Conservation (phyloP, 2,888 invertebrate genomes). For the Adelphocoris suturalis region DNA sequence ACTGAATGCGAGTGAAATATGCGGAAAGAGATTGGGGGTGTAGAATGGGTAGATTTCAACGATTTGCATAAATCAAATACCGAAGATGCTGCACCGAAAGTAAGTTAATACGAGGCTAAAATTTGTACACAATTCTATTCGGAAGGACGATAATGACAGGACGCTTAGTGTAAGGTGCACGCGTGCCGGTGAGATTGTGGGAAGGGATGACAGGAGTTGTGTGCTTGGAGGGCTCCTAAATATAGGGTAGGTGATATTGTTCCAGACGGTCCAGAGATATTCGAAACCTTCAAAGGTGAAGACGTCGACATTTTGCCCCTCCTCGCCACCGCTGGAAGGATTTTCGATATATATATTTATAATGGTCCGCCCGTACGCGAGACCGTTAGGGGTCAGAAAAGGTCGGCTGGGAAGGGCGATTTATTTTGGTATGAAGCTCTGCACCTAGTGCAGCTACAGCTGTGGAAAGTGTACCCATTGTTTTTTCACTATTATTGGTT, state of each 20-base stretch:
- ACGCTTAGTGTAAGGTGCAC: constrained; percentile 8
- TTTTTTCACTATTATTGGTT: too few species aligned
- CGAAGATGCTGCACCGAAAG: too few species aligned
- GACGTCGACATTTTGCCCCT: not conserved
- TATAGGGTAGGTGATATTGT: constrained; percentile 36
- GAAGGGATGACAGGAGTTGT: not conserved
- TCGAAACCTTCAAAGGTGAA: constrained; percentile 35
- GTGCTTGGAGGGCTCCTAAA: constrained; percentile 38
- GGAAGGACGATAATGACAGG: not conserved
- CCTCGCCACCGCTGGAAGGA: not conserved
- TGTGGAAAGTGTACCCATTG: too few species aligned
- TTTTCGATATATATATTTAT: not conserved
- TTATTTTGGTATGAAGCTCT: not conserved
- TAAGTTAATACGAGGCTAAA: too few species aligned
- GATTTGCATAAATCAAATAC: too few species aligned
- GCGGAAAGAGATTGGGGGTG: too few species aligned
- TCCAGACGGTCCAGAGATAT: constrained; percentile 24
- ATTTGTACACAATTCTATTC: too few species aligned
- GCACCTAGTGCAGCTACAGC: too few species aligned
- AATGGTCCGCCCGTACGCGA: not conserved
- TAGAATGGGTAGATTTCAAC: too few species aligned
- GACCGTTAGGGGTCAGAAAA: not conserved
- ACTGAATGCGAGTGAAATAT: too few species aligned
- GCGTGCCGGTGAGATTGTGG: not conserved
- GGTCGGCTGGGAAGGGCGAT: not conserved